Conservation (phyloP, 2,113 vertebrate genomes). For the Genyomyrus donnyi region DNA sequence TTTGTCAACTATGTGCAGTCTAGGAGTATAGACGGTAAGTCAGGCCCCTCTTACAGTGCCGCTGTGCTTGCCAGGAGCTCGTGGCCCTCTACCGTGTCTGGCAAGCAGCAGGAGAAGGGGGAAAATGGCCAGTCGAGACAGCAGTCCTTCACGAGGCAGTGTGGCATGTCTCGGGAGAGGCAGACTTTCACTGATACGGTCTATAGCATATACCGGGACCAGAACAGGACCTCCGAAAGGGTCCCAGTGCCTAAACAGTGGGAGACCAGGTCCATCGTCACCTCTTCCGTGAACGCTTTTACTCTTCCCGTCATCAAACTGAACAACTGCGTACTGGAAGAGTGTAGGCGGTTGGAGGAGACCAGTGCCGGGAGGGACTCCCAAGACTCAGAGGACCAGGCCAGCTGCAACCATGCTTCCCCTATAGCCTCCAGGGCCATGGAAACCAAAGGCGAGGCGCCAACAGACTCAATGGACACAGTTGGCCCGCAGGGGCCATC, state of each 20-base stretch:
- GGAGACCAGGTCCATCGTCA: constrained; percentile 59
- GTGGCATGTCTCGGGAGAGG: constrained; percentile 25
- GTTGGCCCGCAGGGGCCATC: constrained; percentile 58
- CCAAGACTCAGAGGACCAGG: not conserved
- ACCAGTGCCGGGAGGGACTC: constrained; percentile 30
- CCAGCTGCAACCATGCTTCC: not conserved
- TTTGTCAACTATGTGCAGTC: constrained; percentile 64
- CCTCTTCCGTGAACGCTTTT: constrained; percentile 69
- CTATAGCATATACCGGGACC: constrained; percentile 72
- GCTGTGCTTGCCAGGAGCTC: constrained; percentile 60
- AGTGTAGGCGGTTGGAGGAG: constrained; percentile 35
- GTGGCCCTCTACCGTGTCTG: constrained; percentile 57
- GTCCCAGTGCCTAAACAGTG: constrained; percentile 31
- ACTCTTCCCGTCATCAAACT: constrained; percentile 61
- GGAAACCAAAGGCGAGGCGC: constrained; percentile 34
- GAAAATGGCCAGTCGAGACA: constrained; percentile 34
- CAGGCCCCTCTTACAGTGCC: constrained; percentile 57
- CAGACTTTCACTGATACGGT: constrained; percentile 64
- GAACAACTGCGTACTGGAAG: constrained; percentile 43
- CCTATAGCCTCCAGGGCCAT: constrained; percentile 16
- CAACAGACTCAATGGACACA: constrained; percentile 30
- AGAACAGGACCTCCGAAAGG: constrained; percentile 20
- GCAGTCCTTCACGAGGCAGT: constrained; percentile 34
- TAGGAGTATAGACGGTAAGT: constrained; percentile 57
- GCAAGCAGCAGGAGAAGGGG: constrained; percentile 37